phyloP scores from a whole-genome alignment of 2,888 invertebrate genomes.

The Macrosiphum euphorbiae region DNA sequence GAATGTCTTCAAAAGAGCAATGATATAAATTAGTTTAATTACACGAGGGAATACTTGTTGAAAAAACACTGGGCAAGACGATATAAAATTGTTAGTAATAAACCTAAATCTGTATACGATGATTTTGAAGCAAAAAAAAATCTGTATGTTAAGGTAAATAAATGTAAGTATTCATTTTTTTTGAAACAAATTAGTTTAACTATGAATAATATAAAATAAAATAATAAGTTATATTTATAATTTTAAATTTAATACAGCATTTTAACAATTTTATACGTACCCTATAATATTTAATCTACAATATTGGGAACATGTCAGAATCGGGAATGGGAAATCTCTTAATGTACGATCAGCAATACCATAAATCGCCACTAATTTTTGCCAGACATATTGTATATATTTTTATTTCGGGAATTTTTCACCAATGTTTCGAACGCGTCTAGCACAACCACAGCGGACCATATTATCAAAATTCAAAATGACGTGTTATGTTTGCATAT shows the following conservation, averaged over 20 bases:
- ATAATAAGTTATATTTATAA: background rate
- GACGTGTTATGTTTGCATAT: background rate
- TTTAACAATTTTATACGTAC: background rate
- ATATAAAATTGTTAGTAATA: background rate
- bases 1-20: background rate
- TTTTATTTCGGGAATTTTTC: background rate
- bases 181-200: background rate
- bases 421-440: background rate
- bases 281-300: background rate
- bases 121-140: background rate
- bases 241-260: background rate
- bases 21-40: background rate
- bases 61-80: background rate
- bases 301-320: background rate
- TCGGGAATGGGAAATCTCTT: background rate
- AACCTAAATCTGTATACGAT: background rate
- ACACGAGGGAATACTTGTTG: background rate
- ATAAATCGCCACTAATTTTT: background rate
- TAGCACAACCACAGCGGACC: background rate
- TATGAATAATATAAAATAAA: background rate
- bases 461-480: constrained; percentile 1
- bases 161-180: background rate
- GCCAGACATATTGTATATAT: background rate
- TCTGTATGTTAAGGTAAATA: background rate
- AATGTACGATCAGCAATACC: background rate